Evolutionary conservation across 1,140 invertebrate species (phyloP), one percentile per base, ranked within the genome.

Genomic region (Penaeus indicus): DNA sequence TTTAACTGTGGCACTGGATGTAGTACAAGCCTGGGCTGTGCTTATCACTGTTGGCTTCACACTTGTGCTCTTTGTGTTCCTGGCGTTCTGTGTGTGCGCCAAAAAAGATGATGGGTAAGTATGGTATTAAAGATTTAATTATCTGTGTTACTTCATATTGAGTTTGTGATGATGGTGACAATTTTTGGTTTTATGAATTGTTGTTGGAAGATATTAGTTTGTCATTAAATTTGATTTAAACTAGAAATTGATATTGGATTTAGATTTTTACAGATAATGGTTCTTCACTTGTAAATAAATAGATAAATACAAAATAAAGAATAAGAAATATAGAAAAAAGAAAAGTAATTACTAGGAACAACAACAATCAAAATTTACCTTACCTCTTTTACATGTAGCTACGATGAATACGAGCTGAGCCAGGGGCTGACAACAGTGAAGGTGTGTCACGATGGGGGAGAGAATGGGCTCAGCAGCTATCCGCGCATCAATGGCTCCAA

Each of bases 101-200:
- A 91, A 89, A 75, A 91, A 91, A 72, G 90, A 91, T 88, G 90
- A 91, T 67, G 89, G 90, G 90, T 91, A 27, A 89, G 90, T 80
- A 81, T 11, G 22, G 25, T 0, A 84, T 16, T 87, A 19, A 25
- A 16, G 10, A 54, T 63, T n/a, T 38, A 11, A 16, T 13, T n/a
- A 18, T 32, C 32, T 62, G 11, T 82, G 32, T 63, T 82, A 62
- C 21, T 62, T 32, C 32, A 7, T 27, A 27, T 64, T 27, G 19
- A 32, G 25, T 86, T 42, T 42, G 38, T 42, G 38, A 42, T 42
- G 38, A 42, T 42, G 38, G 38, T 42, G 38, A 42, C 38, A 42
- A 42, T 42, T 4, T 42, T 42, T 4, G 38, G 4, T 42, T 42
- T 4, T 8, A 42, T 42, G 4, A 0, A 42, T 42, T 42, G 7